These are phyloP conservation scores for Melipona bicolor DNA, from an alignment of 2,888 invertebrate species.

Conservation along the genomic window DNA sequence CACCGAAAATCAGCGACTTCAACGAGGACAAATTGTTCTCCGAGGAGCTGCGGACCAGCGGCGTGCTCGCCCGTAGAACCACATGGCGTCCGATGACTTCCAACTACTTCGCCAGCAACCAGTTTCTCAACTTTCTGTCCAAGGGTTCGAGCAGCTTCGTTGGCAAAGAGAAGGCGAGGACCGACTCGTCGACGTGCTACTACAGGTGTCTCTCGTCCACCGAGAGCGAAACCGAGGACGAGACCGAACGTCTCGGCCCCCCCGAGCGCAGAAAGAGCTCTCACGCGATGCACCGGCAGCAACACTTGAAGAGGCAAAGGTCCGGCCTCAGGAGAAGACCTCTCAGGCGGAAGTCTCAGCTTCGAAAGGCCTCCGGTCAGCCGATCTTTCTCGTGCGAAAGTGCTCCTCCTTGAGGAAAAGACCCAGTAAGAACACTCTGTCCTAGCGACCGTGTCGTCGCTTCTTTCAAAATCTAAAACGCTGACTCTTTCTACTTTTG, in stretches of 20 bases:
- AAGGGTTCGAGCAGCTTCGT: constrained; percentile 61
- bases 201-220: constrained; percentile 77
- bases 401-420: constrained; percentile 81
- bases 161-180: constrained; percentile 55
- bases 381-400: constrained; percentile 82
- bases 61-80: constrained; percentile 68
- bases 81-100: constrained; percentile 71
- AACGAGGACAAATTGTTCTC: constrained; percentile 82
- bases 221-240: constrained; percentile 76
- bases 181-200: constrained; percentile 41
- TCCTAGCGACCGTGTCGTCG: not conserved
- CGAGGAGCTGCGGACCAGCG: constrained; percentile 75
- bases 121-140: constrained; percentile 78
- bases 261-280: constrained; percentile 48
- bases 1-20: constrained; percentile 82
- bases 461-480: not conserved
- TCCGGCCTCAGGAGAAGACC: constrained; percentile 78
- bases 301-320: constrained; percentile 64
- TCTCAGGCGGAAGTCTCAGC: constrained; percentile 80
- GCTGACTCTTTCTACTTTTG: too few relatives aligned
- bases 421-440: constrained; percentile 79
- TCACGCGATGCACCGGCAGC: constrained; percentile 57
- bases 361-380: constrained; percentile 77
- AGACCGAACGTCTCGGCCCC: constrained; percentile 26
- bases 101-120: constrained; percentile 81